Conservation (phyloP, 1,140 invertebrate genomes). For the Brachystomella parvula region DNA sequence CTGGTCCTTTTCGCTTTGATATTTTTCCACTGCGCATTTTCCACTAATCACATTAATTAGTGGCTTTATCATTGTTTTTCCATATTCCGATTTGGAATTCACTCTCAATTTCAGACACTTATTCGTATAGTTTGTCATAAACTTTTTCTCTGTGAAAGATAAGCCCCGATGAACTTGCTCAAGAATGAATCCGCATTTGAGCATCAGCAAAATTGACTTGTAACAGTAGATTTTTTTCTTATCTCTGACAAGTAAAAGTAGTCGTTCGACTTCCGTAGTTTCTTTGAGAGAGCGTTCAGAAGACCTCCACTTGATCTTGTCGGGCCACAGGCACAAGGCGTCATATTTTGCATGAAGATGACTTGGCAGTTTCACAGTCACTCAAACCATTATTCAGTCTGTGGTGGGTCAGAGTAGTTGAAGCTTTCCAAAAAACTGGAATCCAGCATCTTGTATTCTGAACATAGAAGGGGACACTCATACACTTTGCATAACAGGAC, state of each 20-base stretch:
- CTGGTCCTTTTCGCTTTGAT: not conserved
- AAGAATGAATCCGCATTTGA: not conserved
- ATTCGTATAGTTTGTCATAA: not conserved
- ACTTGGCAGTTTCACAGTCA: not conserved
- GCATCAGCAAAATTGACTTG: not conserved
- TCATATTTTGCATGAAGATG: not conserved
- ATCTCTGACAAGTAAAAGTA: not conserved
- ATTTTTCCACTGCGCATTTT: not conserved
- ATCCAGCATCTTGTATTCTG: not conserved
- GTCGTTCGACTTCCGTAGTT: not conserved
- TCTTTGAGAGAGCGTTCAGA: not conserved
- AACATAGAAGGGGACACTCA: not conserved
- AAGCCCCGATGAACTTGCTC: not conserved
- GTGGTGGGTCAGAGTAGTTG: not conserved
- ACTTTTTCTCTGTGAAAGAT: not conserved
- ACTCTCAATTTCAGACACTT: not conserved
- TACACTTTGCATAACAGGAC: not conserved
- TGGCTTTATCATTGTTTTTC: not conserved
- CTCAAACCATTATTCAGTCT: not conserved
- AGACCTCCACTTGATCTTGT: not conserved
- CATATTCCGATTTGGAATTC: not conserved
- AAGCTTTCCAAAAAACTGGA: not conserved
- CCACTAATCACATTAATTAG: not conserved
- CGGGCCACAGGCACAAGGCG: not conserved
- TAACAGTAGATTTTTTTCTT: not conserved